phyloP scores from a whole-genome alignment of 2,113 vertebrate genomes.

The Sus scrofa region T2T-Sscrofa CM000813.6:94840001-94840500 shows the following conservation, averaged over 20 bases:
- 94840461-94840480: background rate
- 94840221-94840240: background rate
- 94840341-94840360: background rate
- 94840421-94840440: background rate
- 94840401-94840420: background rate
- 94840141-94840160: slow-evolving; percentile 13
- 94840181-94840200: background rate
- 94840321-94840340: background rate
- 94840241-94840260: background rate
- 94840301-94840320: background rate
- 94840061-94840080: background rate
- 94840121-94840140: slow-evolving; percentile 35
- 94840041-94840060: slow-evolving; percentile 60
- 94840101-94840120: background rate
- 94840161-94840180: background rate
- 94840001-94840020: slow-evolving; percentile 40
- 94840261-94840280: background rate
- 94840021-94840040: slow-evolving; percentile 28
- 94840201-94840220: background rate
- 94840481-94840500: too few species aligned
- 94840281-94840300: background rate
- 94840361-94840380: background rate
- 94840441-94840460: background rate
- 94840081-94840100: slow-evolving; percentile 26
- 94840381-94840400: too few species aligned